These are phyloP conservation scores for Smittia aterrima DNA, from an alignment of 2,888 invertebrate species.

Conservation along the genomic window DNA sequence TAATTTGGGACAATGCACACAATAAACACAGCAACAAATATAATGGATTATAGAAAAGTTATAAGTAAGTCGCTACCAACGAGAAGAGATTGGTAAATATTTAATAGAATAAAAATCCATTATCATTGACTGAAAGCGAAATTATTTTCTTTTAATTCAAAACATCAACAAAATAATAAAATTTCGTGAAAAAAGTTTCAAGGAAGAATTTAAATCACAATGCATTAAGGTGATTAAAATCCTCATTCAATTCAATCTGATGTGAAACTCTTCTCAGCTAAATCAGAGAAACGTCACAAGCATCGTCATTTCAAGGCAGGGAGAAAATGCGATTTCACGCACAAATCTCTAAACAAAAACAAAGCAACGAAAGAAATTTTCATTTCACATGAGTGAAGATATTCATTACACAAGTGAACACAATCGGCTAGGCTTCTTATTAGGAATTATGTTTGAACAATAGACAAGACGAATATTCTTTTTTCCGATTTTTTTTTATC, in stretches of 20 bases:
- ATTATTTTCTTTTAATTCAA: conserved; percentile 11
- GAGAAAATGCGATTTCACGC: conserved; percentile 1
- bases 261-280: not conserved
- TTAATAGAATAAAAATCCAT: conserved; percentile 28
- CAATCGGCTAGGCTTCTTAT: conserved; percentile 25
- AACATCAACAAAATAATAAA: conserved; percentile 19
- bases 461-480: not conserved
- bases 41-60: conserved; percentile 18
- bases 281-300: not conserved
- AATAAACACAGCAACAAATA: not conserved
- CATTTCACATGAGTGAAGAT: conserved; percentile 40
- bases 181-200: not conserved
- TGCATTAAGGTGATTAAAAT: conserved; percentile 42
- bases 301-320: not conserved
- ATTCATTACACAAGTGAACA: conserved; percentile 39
- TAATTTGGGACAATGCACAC: conserved; percentile 16
- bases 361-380: not conserved
- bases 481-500: not conserved
- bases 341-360: not conserved
- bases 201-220: conserved; percentile 36
- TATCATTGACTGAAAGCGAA: not conserved
- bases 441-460: conserved; percentile 34
- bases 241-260: not conserved
- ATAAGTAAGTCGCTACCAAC: not conserved
- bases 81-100: conserved; percentile 36